Conservation (phyloP, 2,797 vertebrate species). For the Cirrhinus molitorella region DNA sequence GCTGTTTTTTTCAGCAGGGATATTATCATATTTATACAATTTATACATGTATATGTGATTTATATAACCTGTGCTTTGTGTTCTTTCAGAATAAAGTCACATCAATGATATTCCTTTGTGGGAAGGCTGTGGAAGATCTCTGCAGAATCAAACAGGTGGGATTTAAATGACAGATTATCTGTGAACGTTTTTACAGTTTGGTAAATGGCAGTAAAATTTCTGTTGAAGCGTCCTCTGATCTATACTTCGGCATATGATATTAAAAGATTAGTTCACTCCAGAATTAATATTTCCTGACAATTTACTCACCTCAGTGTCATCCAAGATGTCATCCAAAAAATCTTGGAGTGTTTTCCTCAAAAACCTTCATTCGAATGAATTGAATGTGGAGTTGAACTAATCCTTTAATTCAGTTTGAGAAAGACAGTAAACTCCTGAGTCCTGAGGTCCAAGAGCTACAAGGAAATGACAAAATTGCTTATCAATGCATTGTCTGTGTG, state of each 20-base stretch:
- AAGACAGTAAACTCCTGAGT: neutral
- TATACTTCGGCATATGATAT: neutral
- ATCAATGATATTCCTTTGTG: slow-evolving; percentile 96
- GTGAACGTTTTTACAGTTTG: neutral
- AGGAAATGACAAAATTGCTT: neutral
- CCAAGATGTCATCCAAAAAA: too few species aligned
- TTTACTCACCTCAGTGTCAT: too few species aligned
- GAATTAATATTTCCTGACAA: too few species aligned
- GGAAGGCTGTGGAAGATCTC: slow-evolving; percentile 95
- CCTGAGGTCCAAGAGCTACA: neutral
- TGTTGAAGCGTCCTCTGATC: too few species aligned
- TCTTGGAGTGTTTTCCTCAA: too few species aligned
- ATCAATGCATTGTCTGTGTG: neutral
- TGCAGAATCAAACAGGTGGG: slow-evolving; percentile 98
- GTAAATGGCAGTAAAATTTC: neutral
- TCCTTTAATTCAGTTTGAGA: neutral
- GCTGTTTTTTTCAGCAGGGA: too few species aligned
- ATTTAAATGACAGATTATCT: slow-evolving; percentile 5
- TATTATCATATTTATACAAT: too few species aligned
- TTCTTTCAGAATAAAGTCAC: slow-evolving; percentile 95
- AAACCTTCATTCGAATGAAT: too few species aligned
- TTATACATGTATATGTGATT: neutral
- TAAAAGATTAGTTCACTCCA: too few species aligned
- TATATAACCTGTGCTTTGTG: slow-evolving; percentile 17
- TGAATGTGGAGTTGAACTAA: too few species aligned